Conservation (phyloP, 2,113 vertebrate genomes). For the Motacilla tschutschensis region DNA sequence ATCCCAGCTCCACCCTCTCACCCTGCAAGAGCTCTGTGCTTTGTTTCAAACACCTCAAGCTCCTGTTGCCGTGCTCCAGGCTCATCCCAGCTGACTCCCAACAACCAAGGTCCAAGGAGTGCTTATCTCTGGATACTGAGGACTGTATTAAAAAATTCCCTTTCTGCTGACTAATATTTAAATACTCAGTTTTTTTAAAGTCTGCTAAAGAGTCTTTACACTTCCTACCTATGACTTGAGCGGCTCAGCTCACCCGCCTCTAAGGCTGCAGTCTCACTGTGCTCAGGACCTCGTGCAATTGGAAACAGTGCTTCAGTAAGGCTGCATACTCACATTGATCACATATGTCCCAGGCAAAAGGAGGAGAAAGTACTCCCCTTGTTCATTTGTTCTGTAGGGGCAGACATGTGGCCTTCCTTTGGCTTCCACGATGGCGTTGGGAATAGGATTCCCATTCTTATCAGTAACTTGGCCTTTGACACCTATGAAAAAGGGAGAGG, state of each 20-base stretch:
- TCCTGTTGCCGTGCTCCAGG: rapidly evolving
- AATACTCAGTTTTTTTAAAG: background rate
- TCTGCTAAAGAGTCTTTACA: background rate
- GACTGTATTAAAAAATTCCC: background rate
- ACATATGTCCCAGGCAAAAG: conserved; percentile 86
- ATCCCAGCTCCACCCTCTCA: background rate
- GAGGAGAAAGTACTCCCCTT: conserved; percentile 91
- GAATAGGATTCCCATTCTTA: conserved; percentile 69
- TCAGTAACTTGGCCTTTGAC: conserved; percentile 90
- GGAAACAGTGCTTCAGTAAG: background rate
- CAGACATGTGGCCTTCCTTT: conserved; percentile 80
- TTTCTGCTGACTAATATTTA: background rate
- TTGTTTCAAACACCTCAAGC: background rate
- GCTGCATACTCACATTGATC: conserved; percentile 81
- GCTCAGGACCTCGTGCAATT: background rate
- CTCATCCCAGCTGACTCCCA: background rate
- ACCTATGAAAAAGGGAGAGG: conserved; percentile 66
- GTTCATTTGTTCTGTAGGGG: conserved; percentile 81
- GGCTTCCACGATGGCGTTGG: conserved; percentile 83
- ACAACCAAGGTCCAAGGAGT: background rate
- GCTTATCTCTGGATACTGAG: background rate
- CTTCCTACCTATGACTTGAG: background rate
- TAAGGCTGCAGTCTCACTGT: background rate
- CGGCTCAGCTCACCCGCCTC: background rate
- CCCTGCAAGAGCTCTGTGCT: background rate